These are phyloP conservation scores for Himalopsyche kuldschensis DNA, from an alignment of 2,888 invertebrate genomes.

Conservation along the genomic window DNA sequence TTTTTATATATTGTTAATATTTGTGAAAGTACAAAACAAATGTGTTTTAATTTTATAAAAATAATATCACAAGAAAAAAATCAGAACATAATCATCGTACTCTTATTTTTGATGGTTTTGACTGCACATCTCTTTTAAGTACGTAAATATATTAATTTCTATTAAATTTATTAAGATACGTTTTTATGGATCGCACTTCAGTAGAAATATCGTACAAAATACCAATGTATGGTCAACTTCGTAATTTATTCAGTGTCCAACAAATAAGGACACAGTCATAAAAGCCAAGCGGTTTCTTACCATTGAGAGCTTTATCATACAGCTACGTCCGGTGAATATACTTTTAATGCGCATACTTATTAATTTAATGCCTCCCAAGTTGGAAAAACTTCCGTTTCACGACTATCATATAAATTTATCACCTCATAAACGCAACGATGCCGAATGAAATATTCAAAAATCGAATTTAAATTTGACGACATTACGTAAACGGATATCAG, in stretches of 20 bases:
- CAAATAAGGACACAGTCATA: not conserved
- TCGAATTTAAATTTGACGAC: conserved; percentile 27
- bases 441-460: conserved; percentile 32
- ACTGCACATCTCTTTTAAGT: too few species aligned
- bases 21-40: too few species aligned
- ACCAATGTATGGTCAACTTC: not conserved
- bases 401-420: conserved; percentile 22
- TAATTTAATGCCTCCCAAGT: conserved; percentile 16
- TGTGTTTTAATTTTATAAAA: too few species aligned
- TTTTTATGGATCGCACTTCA: not conserved
- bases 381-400: conserved; percentile 4
- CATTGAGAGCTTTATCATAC: conserved; percentile 10
- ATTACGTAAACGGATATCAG: conserved; percentile 12
- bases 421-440: conserved; percentile 20
- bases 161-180: too few species aligned
- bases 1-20: too few species aligned
- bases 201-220: not conserved
- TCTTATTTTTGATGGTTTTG: too few species aligned
- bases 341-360: conserved; percentile 7
- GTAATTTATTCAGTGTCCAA: not conserved
- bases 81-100: too few species aligned
- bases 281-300: not conserved
- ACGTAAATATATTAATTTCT: too few species aligned
- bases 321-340: conserved; percentile 1
- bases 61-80: too few species aligned